Base-by-base conservation (phyloP, 2,888 invertebrate species). In the Drosophila kokeensis region DNA sequence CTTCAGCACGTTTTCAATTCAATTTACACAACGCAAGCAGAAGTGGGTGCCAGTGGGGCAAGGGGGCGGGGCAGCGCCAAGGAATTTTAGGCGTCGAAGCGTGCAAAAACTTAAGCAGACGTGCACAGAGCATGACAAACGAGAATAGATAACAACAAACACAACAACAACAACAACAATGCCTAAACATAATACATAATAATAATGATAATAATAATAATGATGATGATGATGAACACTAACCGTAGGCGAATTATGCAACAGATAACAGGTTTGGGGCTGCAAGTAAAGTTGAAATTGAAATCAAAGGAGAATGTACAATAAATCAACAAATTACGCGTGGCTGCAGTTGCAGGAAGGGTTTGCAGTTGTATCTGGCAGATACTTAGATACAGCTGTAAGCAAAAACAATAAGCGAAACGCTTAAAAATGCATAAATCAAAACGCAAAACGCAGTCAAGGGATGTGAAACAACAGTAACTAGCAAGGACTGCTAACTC, bases 1-100 rank as follows among this genome's bases (percentile, higher is more conserved):
- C 93, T 91, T 93, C 92, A 92, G 93, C 93, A 92, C 91, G 90
- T 91, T 91, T 91, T 82, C 92, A 92, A 92, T 92, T 92, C 90
- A 92, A 92, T 92, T 91, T 90, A 77, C 89, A 82, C 76, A 81
- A 68, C 69, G 59, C 70, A 73, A 54, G 53, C 60, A 59, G 69
- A 42, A 53, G 48, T 18, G 24, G 8, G 21, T 32, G 61, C 48
- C 24, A 10, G 45, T 18, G 10, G n/a, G 32, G 3, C 13, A 11
- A 7, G 10, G 62, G 52, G n/a, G 36, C 29, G 29, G 60, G 69
- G 64, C 72, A 72, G 72, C 89, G 77, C 86, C 86, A 89, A 87
- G 87, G 87, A 87, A 88, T 88, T 73, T 77, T 76, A 89, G 81
- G 91, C 87, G 91, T 87, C 83, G 82, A 82, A 89, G 90, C 84